These are phyloP conservation scores for Xenentodon cancila DNA, from an alignment of 2,797 vertebrate species.

Conservation along the genomic window DNA sequence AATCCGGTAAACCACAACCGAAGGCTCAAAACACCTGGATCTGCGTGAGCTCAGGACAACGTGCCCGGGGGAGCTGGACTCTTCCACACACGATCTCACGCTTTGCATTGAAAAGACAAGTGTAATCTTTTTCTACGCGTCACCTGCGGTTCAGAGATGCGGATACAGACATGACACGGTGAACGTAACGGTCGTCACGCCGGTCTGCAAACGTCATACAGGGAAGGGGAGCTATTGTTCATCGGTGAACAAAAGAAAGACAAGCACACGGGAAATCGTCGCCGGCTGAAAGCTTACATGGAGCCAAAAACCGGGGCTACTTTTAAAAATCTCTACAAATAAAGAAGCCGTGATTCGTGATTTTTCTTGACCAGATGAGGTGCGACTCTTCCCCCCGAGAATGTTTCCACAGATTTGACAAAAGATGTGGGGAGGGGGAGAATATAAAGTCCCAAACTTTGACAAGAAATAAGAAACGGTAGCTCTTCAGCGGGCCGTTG, in stretches of 20 bases:
- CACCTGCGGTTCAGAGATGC: slow-evolving; percentile 28
- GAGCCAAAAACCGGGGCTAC: slow-evolving; percentile 60
- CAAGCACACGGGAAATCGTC: too few species aligned
- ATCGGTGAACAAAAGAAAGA: too few species aligned
- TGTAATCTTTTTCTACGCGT: slow-evolving; percentile 37
- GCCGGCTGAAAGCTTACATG: too few species aligned
- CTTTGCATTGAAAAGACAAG: slow-evolving; percentile 63
- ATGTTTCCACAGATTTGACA: slow-evolving; percentile 78
- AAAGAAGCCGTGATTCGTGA: slow-evolving; percentile 58
- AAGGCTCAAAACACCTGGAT: not conserved
- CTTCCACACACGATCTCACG: not conserved
- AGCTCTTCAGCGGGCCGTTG: slow-evolving; percentile 49
- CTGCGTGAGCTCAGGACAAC: not conserved
- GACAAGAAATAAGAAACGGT: slow-evolving; percentile 27
- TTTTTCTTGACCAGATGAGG: slow-evolving; percentile 80
- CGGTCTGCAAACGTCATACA: slow-evolving; percentile 28
- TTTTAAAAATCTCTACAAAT: slow-evolving; percentile 60
- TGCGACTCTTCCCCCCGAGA: slow-evolving; percentile 79
- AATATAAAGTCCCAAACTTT: slow-evolving; percentile 48
- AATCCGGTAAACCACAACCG: slow-evolving; percentile 2
- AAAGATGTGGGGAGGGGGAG: too few species aligned
- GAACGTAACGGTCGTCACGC: slow-evolving; percentile 5
- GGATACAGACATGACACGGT: slow-evolving; percentile 38
- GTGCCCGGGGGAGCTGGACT: slow-evolving; percentile 2
- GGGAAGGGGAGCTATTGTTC: too few species aligned